Percentiles rank a stretch among this genome's conserved stretches.
Evolutionary conservation across 2,888 invertebrate genomes (phyloP).

Genomic region (Hoplodrina ambigua): DNA sequence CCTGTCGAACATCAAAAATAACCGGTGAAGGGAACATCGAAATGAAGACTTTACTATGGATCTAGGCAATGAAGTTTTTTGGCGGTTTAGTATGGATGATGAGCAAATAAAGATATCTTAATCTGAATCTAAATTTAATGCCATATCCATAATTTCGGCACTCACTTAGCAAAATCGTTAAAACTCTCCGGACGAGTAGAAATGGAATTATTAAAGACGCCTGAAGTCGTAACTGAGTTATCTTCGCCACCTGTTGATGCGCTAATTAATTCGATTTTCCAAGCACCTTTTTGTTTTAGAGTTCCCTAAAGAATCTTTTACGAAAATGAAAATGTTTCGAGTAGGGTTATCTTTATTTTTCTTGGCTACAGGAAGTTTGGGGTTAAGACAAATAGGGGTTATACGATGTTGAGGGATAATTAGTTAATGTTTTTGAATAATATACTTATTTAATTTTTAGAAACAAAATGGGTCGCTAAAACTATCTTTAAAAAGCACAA

Average conservation of each 20-base stretch:
- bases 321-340: slow-evolving; percentile 22
- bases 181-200: slow-evolving; percentile 80
- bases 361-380: slow-evolving; percentile 13
- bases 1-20: too few relatives aligned
- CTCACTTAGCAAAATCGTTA: slow-evolving; percentile 73
- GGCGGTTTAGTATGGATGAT: too few relatives aligned
- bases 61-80: too few relatives aligned
- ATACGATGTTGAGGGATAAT: neutral
- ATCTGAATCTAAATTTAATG: neutral
- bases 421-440: neutral
- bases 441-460: neutral
- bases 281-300: slow-evolving; percentile 70
- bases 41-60: too few relatives aligned
- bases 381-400: slow-evolving; percentile 23
- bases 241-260: slow-evolving; percentile 85
- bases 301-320: slow-evolving; percentile 59
- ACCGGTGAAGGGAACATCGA: too few relatives aligned
- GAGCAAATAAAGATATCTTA: too few relatives aligned
- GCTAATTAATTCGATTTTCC: slow-evolving; percentile 86
- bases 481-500: neutral
- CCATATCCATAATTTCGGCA: slow-evolving; percentile 32
- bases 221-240: slow-evolving; percentile 79
- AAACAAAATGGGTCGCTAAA: neutral
- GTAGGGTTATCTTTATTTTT: slow-evolving; percentile 19
- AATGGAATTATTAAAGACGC: slow-evolving; percentile 84